phyloP scores from a whole-genome alignment of 1,140 invertebrate genomes.

The Pectinophora gossypiella region DNA sequence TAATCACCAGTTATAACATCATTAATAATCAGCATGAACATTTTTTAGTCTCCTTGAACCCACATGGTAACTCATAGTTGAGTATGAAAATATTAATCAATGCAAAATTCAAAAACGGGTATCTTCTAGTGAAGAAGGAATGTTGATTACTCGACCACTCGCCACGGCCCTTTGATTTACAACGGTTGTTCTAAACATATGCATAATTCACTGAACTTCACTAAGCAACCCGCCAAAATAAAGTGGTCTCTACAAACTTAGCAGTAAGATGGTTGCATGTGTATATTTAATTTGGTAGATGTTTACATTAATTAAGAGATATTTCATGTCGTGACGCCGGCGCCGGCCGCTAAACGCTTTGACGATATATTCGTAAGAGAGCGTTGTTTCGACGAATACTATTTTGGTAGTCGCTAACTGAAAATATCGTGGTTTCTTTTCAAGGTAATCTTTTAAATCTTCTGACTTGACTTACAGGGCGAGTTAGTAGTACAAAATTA shows the following conservation, averaged over 20 bases:
- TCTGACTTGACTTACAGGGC: too few species aligned
- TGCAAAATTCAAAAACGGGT: constrained; percentile 16
- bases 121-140: constrained; percentile 16
- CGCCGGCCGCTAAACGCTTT: constrained; percentile 47
- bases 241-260: not conserved
- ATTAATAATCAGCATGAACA: too few species aligned
- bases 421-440: too few species aligned
- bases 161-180: constrained; percentile 39
- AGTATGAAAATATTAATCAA: constrained; percentile 10
- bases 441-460: too few species aligned
- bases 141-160: constrained; percentile 47
- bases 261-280: not conserved
- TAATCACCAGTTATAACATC: too few species aligned
- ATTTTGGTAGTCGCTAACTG: constrained; percentile 26
- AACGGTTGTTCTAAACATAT: constrained; percentile 31
- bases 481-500: too few species aligned
- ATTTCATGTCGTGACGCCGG: constrained; percentile 37
- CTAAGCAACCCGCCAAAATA: not conserved
- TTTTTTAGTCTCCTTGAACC: too few species aligned
- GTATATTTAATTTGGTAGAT: constrained; percentile 18
- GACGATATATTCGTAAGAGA: constrained; percentile 45
- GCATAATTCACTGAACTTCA: constrained; percentile 20
- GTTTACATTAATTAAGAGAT: constrained; percentile 50
- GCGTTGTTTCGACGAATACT: constrained; percentile 34
- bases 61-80: too few species aligned